Conservation (phyloP, 1,140 invertebrate species). For the Saxidomus purpurata region DNA sequence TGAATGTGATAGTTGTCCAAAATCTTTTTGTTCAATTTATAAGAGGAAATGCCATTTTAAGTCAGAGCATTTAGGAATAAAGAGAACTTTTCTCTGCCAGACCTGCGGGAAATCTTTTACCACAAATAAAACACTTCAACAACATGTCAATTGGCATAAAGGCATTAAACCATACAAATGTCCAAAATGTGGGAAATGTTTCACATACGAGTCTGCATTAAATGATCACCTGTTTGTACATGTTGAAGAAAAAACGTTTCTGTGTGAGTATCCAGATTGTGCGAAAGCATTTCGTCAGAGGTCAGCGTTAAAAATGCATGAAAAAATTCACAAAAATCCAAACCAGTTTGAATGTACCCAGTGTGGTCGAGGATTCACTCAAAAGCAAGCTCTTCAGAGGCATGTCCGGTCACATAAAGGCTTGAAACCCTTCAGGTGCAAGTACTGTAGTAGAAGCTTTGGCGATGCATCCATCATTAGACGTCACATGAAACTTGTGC, state of each 20-base stretch:
- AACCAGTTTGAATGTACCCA: constrained; percentile 77
- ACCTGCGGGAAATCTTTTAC: constrained; percentile 82
- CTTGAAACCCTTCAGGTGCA: constrained; percentile 93
- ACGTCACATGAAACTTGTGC: constrained; percentile 81
- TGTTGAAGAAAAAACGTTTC: constrained; percentile 72
- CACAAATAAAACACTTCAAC: constrained; percentile 76
- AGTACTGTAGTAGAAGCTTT: constrained; percentile 89
- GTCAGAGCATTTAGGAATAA: constrained; percentile 75
- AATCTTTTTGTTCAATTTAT: constrained; percentile 75
- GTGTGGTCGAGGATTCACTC: constrained; percentile 83
- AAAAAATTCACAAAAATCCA: constrained; percentile 76
- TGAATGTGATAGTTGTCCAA: constrained; percentile 76
- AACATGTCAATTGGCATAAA: constrained; percentile 80
- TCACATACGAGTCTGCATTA: constrained; percentile 79
- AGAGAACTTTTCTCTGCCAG: constrained; percentile 76
- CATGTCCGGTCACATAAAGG: constrained; percentile 98
- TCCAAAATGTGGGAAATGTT: constrained; percentile 79
- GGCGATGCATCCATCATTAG: constrained; percentile 81
- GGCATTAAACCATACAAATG: constrained; percentile 78
- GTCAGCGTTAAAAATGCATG: constrained; percentile 81
- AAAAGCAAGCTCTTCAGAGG: constrained; percentile 79
- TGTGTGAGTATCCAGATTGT: constrained; percentile 88
- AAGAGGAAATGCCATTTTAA: constrained; percentile 75
- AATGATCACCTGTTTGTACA: constrained; percentile 79
- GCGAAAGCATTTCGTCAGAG: constrained; percentile 89